Base-by-base conservation (phyloP, 2,797 vertebrate genomes). In the Helicolenus hilgendorfi region DNA sequence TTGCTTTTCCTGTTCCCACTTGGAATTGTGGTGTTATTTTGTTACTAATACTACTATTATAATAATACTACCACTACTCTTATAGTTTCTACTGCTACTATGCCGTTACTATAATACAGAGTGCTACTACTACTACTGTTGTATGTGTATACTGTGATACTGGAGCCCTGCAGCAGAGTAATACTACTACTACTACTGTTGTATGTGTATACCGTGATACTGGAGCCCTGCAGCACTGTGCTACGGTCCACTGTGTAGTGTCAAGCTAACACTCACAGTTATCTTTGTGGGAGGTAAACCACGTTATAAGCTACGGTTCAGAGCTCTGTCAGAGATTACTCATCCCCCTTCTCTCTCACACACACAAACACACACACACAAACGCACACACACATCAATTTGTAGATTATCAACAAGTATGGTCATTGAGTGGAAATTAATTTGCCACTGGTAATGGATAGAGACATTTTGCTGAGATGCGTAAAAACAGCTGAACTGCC, bases 401-500 rank as follows among this genome's bases (percentile, higher is more conserved):
- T 11, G 41, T 56, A 88, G 88, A 94, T 96, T 91, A 95, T 94
- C 95, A 92, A 92, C 89, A 95, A 94, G 88, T 91, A 79, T 65
- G 93, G 91, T 74, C 92, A 77, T 82, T 93, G 93, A 96, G 97
- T 96, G 89, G 89, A 95, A 95, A 96, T 97, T 95, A 96, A 97
- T 96, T 96, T 92, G 93, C 91, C 89, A 91, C 55, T 76, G 89
- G 90, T 97, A 97, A 97, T 97, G 95, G 97, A 97, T 95, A 95
- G 95, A 97, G 97, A 97, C 97, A 85, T 97, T 97, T 92, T 95
- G 94, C 95, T 94, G 96, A 96, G 96, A 89, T 93, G 95, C 90
- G 94, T 95, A 95, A 95, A 96, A 96, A 90, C 95, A 95, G 92
- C 94, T 88, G 94, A 97, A 95, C 78, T 89, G 96, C 95, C 96